Evolutionary conservation across 2,113 vertebrate species (phyloP), one percentile per base, ranked within the genome.

Genomic region (Lepus americanus): DNA sequence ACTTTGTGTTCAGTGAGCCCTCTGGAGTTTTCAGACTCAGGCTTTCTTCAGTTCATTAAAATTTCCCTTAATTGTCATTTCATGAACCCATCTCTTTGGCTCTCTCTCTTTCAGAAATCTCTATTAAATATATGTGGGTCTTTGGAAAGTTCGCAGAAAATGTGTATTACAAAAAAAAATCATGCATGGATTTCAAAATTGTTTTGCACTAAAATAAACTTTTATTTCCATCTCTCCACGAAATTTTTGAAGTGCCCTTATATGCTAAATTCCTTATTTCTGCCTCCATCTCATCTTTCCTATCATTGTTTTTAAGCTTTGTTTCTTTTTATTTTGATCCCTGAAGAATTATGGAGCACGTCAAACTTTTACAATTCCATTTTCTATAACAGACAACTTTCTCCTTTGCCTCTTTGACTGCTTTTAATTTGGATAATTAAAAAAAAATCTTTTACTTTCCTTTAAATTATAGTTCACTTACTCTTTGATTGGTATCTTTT

Each of bases 11-110:
- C n/a, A 74, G n/a, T 72, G 64, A 77, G 29, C 7, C 39, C 27
- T 17, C 80, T 96, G 94, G 81, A 87, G 77, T 77, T 83, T 77
- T n/a, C 23, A 85, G 74, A 88, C 49, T 84, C 11, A 59, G 19
- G 63, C 27, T 87, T 92, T 72, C 22, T 82, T 90, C 33, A 80
- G 13, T 39, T 77, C 33, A 70, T 84, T 91, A 93, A 67, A 80
- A 84, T 23, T 73, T 92, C 8, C 31, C 39, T 69, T 22, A 63
- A 80, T 70, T 73, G 53, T 90, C 22, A 70, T 61, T 19, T 67
- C 20, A 19, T 49, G 82, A 31, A 7, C 36, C 59, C 25, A 83
- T 79, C 25, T 70, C 31, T 73, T 44, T 59, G 17, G 0, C 9
- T 94, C 31, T 72, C 31, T 72, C 29, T 69, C 33, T 64, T 92